Evolutionary conservation across 2,888 invertebrate genomes (phyloP).

Genomic region (Macrophya annulata): DNA sequence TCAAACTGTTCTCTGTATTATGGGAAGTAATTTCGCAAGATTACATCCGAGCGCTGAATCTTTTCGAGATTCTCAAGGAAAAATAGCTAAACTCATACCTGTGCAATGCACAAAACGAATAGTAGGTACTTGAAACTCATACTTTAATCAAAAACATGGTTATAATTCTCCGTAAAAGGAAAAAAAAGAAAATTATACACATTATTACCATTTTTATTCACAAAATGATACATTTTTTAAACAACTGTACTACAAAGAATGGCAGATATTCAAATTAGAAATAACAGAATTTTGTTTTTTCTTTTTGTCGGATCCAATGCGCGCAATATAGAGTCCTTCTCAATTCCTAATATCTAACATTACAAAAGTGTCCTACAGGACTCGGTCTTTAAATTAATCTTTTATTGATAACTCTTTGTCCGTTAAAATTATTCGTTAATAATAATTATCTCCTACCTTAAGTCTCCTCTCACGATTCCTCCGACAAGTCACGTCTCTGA

Average conservation of each 20-base stretch:
- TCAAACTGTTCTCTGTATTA: slow-evolving; percentile 45
- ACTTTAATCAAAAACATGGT: slow-evolving; percentile 11
- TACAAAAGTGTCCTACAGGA: neutral
- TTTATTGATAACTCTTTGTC: slow-evolving; percentile 1
- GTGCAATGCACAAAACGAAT: slow-evolving; percentile 19
- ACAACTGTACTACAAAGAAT: neutral
- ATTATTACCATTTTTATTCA: neutral
- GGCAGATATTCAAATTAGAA: neutral
- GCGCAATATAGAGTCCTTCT: neutral
- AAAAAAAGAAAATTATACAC: neutral
- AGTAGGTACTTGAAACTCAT: slow-evolving; percentile 17
- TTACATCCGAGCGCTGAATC: slow-evolving; percentile 43
- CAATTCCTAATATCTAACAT: neutral
- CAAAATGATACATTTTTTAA: neutral
- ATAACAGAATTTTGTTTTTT: neutral
- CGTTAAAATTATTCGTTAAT: slow-evolving; percentile 3
- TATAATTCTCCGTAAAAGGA: neutral
- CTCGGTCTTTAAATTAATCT: neutral
- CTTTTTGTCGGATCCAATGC: neutral
- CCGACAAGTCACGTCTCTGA: slow-evolving; percentile 40
- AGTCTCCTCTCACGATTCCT: neutral
- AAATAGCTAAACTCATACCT: slow-evolving; percentile 27
- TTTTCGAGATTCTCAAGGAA: slow-evolving; percentile 26
- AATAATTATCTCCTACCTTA: slow-evolving; percentile 22
- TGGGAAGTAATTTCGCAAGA: slow-evolving; percentile 58